phyloP scores from a whole-genome alignment of 2,113 vertebrate species.

The Rostratula benghalensis region DNA sequence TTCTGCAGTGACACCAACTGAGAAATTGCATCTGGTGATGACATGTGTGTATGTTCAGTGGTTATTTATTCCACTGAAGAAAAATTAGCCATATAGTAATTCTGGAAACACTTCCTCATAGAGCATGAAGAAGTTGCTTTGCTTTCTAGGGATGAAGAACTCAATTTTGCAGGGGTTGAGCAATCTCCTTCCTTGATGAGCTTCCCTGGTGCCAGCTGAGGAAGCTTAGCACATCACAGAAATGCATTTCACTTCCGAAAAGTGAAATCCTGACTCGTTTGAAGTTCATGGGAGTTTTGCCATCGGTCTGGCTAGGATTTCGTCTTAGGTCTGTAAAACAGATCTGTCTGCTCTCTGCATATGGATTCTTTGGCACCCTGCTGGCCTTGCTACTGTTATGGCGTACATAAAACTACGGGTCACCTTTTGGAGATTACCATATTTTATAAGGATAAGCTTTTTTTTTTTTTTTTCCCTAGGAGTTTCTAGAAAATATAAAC shows the following conservation, averaged over 20 bases:
- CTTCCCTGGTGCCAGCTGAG: background rate
- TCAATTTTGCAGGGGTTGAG: background rate
- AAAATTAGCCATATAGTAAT: background rate
- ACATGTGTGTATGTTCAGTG: constrained; percentile 4
- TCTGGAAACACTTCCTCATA: background rate
- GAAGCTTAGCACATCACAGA: background rate
- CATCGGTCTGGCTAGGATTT: background rate
- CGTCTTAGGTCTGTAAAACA: background rate
- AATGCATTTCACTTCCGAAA: background rate
- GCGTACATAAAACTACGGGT: background rate
- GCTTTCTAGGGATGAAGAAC: constrained; percentile 11
- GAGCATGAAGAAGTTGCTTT: background rate
- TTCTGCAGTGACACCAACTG: background rate
- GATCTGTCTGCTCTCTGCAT: background rate
- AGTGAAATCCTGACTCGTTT: background rate
- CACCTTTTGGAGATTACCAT: background rate
- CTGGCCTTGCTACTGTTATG: background rate
- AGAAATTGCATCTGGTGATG: constrained; percentile 27
- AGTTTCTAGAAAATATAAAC: background rate
- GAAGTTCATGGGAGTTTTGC: background rate
- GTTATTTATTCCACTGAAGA: constrained; percentile 3
- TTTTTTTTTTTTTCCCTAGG: background rate
- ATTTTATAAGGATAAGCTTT: background rate
- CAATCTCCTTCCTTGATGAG: background rate
- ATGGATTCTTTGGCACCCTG: background rate